Percentiles rank a stretch among this genome's conserved stretches.
phyloP scores from a whole-genome alignment of 2,113 vertebrate genomes.

The Peromyscus polionotus region DNA sequence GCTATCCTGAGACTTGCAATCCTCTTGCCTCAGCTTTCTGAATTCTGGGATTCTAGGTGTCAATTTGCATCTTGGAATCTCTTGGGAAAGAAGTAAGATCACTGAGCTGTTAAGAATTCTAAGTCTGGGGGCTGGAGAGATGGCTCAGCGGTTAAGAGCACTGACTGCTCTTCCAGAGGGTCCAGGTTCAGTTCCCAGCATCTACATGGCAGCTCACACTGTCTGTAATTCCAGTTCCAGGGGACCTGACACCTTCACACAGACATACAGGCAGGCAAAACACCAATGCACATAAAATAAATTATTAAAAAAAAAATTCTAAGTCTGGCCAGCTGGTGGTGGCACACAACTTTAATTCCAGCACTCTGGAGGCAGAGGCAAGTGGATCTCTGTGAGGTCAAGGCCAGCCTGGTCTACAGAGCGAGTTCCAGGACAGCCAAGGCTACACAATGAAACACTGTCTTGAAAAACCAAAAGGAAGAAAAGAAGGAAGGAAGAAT shows the following conservation, averaged over 20 bases:
- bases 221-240: too few relatives aligned
- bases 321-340: not conserved
- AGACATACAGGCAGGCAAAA: too few relatives aligned
- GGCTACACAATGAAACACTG: not conserved
- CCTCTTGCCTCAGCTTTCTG: not conserved
- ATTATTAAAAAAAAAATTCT: too few relatives aligned
- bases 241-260: too few relatives aligned
- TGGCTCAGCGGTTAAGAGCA: too few relatives aligned
- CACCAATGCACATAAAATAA: too few relatives aligned
- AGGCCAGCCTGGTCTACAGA: not conserved
- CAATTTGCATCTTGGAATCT: slow-evolving; percentile 30
- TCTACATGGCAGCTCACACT: too few relatives aligned
- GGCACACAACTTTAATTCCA: not conserved
- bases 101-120: not conserved
- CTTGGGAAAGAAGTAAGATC: not conserved
- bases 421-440: not conserved
- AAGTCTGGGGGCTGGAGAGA: not conserved
- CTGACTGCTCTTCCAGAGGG: too few relatives aligned
- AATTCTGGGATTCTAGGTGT: not conserved
- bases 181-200: too few relatives aligned
- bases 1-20: not conserved
- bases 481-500: too few relatives aligned
- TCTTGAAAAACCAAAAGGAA: not conserved
- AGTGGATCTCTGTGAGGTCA: not conserved
- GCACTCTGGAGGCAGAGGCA: not conserved